Evolutionary conservation across 1,140 invertebrate genomes (phyloP), one percentile per base, ranked within the genome.

Genomic region (Penaeus vannamei): DNA sequence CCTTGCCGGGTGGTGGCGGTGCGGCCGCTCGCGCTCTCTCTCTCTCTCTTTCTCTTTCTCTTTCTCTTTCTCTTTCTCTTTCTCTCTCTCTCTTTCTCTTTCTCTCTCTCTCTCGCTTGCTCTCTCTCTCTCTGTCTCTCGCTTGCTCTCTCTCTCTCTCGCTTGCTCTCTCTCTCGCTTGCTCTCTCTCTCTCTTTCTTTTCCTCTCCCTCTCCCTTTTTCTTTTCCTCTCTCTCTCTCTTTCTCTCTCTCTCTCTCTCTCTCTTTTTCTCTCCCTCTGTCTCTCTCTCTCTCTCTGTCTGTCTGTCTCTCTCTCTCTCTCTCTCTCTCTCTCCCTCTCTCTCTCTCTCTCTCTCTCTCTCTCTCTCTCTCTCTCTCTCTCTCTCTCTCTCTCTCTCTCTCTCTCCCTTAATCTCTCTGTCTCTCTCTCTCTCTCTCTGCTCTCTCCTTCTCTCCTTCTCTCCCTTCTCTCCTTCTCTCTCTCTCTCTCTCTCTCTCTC

Each of bases 321-420:
- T 32, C 59, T 60, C 23, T 59, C n/a, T 20, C 23, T 53, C 36
- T 20, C 23, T 26, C 62, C 26, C 62, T 62, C 36, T n/a, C 26
- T 22, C 17, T 36, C 61, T 84, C 83, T 84, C 83, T 84, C 62
- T 84, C 83, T 84, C 61, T 66, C 83, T 61, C 60, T 84, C 61
- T 23, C 60, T 46, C 42, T 72, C 59, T 53, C 46, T 53, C 46
- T 12, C 14, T 53, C 46, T 53, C 46, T 53, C 46, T 53, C 46
- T 53, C 46, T 53, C 46, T 53, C 46, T 53, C 46, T 59, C n/a
- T 76, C 29, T 76, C 42, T 26, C 62, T 76, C 66, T 53, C 36
- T 23, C 59, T 46, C 66, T 46, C 84, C n/a, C 66, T 85, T 20
- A 53, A n/a, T 42, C 20, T 53, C 46, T 32, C n/a, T 26, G 36